phyloP scores from a whole-genome alignment of 2,113 vertebrate species.

The Dipodomys merriami region DNA sequence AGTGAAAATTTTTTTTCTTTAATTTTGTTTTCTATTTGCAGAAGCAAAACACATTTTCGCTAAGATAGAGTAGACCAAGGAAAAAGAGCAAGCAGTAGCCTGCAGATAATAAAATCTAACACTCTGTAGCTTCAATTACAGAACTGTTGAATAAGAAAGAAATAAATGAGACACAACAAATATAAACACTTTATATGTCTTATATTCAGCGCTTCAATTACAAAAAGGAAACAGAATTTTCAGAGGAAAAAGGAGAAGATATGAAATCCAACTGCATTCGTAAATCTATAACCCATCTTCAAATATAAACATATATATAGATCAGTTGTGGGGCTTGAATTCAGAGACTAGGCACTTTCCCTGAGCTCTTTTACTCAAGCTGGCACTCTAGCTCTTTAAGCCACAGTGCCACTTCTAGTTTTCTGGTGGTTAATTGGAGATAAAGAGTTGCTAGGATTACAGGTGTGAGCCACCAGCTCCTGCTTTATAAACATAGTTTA shows the following conservation, averaged over 20 bases:
- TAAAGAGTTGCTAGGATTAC: too few species aligned
- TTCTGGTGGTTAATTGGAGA: too few species aligned
- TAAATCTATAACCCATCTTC: slow-evolving; percentile 44
- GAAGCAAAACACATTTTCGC: slow-evolving; percentile 70
- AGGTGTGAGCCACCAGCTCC: too few species aligned
- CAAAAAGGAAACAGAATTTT: slow-evolving; percentile 50
- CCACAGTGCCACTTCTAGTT: too few species aligned
- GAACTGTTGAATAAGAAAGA: slow-evolving; percentile 58
- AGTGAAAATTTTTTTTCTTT: slow-evolving; percentile 25
- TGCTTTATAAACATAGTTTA: too few species aligned
- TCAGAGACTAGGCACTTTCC: too few species aligned
- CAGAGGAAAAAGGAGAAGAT: slow-evolving; percentile 33
- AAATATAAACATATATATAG: neutral
- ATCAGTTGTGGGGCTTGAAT: too few species aligned
- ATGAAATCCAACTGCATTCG: neutral
- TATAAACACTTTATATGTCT: slow-evolving; percentile 53
- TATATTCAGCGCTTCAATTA: slow-evolving; percentile 53
- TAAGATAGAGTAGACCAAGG: slow-evolving; percentile 50
- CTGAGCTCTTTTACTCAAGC: too few species aligned
- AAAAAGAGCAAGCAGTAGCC: slow-evolving; percentile 69
- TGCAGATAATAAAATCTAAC: slow-evolving; percentile 73
- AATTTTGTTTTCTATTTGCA: slow-evolving; percentile 52
- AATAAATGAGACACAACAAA: slow-evolving; percentile 67
- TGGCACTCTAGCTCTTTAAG: too few species aligned
- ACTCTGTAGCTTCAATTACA: slow-evolving; percentile 64